Evolutionary conservation across 2,113 vertebrate genomes (phyloP), one percentile per base, ranked within the genome.

Genomic region (Abramis brama): DNA sequence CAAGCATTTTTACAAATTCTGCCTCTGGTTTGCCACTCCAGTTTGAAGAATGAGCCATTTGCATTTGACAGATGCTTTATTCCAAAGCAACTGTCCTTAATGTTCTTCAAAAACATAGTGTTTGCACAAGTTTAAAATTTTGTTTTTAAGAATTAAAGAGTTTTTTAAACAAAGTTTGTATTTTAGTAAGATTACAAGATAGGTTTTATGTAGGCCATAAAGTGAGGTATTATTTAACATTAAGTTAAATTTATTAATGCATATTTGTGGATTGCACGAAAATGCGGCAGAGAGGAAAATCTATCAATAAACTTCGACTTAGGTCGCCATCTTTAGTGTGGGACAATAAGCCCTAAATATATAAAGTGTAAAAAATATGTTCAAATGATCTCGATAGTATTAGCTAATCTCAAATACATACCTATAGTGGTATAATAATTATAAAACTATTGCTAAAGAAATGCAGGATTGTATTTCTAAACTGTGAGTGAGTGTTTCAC

Each of bases 281-380:
- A 45, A 13, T 21, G 11, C 5, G 12, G 2, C 10, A 60, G 33
- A 39, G n/a, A 39, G 11, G 5, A n/a, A 79, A 6, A n/a, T 60
- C 52, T n/a, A 59, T 60, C 77, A 23, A 79, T 25, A 79, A 60
- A 36, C 19, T n/a, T 79, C 11, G n/a, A 4, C 0, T 45, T 79
- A 82, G 80, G 92, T 91, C 94, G 93, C 94, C 94, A 94, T 94
- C 92, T 95, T 95, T 94, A 94, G 84, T 94, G 92, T 92, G 93
- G 94, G 94, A 95, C 93, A 95, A 94, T 94, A 84, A 60, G 30
- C 12, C 71, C 33, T 30, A 23, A 33, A 30, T n/a, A 33, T n/a
- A 55, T 39, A 36, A 73, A 39, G 66, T 12, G 21, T 33, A 80
- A 47, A 57, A 45, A 25, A 39, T 76, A 5, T 9, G n/a, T 55